Evolutionary conservation across 2,113 vertebrate species (phyloP).

Genomic region (Puffinus mauretanicus): DNA sequence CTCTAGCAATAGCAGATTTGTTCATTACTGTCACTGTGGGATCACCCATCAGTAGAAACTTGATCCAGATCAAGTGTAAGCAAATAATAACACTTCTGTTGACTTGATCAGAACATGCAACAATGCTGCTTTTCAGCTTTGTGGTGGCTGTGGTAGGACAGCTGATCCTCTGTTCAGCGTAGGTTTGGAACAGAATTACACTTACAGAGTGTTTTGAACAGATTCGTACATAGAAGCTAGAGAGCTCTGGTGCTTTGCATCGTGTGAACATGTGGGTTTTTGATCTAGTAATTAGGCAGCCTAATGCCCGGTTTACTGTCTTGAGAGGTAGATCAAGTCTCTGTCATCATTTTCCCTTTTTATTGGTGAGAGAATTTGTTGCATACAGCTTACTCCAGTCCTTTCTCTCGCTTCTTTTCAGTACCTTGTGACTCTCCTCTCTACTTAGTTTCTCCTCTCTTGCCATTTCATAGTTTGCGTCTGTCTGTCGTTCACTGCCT

Average conservation of each 20-base stretch:
- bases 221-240: background rate
- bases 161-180: background rate
- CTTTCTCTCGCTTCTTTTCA: background rate
- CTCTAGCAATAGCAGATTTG: background rate
- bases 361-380: background rate
- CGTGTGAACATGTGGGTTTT: background rate
- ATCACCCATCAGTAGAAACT: background rate
- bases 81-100: conserved; percentile 28
- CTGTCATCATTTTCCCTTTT: background rate
- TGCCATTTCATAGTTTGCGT: background rate
- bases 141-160: background rate
- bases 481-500: background rate
- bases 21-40: background rate
- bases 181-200: background rate
- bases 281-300: background rate
- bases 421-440: background rate
- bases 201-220: background rate
- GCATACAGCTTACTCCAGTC: background rate
- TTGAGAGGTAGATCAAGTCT: background rate
- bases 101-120: background rate
- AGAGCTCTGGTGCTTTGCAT: background rate
- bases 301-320: background rate
- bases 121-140: conserved; percentile 34
- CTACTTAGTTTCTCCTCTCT: background rate
- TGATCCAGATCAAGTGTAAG: background rate